phyloP scores from a whole-genome alignment of 2,888 invertebrate species.

The Cheilosia vulpina region DNA sequence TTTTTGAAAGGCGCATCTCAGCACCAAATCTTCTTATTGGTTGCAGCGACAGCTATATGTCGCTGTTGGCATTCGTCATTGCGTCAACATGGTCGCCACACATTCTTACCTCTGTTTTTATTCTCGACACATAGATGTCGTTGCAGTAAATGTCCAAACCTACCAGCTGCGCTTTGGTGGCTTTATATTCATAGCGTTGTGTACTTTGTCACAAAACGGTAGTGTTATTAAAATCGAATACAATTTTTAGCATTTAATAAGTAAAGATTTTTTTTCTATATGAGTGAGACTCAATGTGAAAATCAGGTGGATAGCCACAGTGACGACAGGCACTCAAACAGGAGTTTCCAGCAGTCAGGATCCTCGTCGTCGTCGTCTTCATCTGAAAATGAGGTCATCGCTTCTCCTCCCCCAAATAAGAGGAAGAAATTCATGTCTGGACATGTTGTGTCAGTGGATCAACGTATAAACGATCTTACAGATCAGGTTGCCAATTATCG shows the following conservation, averaged over 20 bases:
- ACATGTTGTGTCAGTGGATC: background rate
- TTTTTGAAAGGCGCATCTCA: too few species aligned
- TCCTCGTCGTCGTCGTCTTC: background rate
- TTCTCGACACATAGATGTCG: background rate
- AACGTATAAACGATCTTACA: background rate
- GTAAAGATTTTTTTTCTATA: background rate
- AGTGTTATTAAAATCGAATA: background rate
- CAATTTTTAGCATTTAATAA: background rate
- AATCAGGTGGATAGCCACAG: background rate
- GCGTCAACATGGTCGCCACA: too few species aligned
- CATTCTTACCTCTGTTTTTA: background rate
- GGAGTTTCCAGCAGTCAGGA: background rate
- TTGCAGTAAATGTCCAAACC: background rate
- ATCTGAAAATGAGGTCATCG: background rate
- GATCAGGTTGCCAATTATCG: background rate
- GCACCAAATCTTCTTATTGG: too few species aligned
- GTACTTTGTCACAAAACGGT: background rate
- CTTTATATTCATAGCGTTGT: background rate
- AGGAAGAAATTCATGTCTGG: constrained; percentile 12
- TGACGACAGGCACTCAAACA: background rate
- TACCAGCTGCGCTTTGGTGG: background rate
- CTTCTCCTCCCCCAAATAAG: constrained; percentile 6
- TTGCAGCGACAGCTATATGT: too few species aligned
- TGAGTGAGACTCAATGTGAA: background rate
- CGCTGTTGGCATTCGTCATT: too few species aligned